A percentile compares a stretch with the other conserved stretches of the same genome.
Conservation (phyloP, 2,888 invertebrate species). For the Plebejus argus region DNA sequence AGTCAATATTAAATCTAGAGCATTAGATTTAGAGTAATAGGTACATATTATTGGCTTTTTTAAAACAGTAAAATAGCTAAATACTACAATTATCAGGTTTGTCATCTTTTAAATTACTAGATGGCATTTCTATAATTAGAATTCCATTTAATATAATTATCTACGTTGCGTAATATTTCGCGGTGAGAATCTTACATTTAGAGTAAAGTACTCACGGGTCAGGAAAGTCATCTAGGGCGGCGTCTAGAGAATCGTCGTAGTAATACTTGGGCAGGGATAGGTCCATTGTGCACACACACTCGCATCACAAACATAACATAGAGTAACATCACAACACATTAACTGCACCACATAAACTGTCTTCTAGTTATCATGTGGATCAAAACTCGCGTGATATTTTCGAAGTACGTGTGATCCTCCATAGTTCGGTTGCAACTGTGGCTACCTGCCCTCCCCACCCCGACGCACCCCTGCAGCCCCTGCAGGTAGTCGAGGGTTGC, state of each 20-base stretch:
- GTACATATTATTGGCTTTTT: neutral
- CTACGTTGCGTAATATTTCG: neutral
- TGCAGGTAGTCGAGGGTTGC: constrained; percentile 25
- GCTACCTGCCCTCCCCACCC: constrained; percentile 28
- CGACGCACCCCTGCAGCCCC: constrained; percentile 18
- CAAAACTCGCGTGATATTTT: neutral
- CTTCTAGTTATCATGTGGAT: neutral
- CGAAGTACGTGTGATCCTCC: constrained; percentile 1
- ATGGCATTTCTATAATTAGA: neutral
- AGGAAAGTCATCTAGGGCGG: constrained; percentile 24
- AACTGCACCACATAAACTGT: constrained; percentile 11
- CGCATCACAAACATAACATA: constrained; percentile 17
- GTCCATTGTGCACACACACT: constrained; percentile 20
- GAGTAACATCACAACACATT: constrained; percentile 15
- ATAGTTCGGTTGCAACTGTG: constrained; percentile 17
- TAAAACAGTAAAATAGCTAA: neutral
- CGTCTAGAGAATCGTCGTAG: constrained; percentile 28
- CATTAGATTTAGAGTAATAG: neutral
- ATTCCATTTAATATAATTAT: neutral
- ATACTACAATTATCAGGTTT: neutral
- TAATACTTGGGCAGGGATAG: constrained; percentile 29
- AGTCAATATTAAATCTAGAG: neutral
- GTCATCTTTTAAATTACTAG: neutral
- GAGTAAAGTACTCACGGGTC: constrained; percentile 1
- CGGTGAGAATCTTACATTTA: neutral